phyloP scores from a whole-genome alignment of 2,888 invertebrate species.

The Melikaiella ostensackeni region DNA sequence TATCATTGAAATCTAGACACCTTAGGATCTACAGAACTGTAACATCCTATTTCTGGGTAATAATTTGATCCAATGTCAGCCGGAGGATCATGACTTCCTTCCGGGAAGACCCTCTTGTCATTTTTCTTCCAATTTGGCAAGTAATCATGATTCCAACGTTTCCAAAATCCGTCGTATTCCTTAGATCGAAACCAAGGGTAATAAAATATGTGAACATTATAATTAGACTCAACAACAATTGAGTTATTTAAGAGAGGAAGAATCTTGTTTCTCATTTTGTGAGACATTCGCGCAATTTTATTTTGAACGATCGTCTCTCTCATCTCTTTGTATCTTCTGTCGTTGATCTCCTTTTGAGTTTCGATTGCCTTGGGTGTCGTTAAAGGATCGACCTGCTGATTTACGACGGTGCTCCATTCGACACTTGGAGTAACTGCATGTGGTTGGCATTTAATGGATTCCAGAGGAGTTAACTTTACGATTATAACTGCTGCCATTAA shows the following conservation, averaged over 20 bases:
- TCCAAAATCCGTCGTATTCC: constrained; percentile 68
- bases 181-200: constrained; percentile 72
- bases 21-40: constrained; percentile 78
- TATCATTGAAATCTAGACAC: constrained; percentile 73
- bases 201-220: constrained; percentile 73
- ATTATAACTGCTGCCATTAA: constrained; percentile 69
- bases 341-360: constrained; percentile 57
- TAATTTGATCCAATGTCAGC: constrained; percentile 79
- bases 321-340: constrained; percentile 62
- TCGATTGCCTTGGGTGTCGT: constrained; percentile 46
- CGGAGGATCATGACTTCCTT: constrained; percentile 79
- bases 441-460: constrained; percentile 67
- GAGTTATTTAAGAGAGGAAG: constrained; percentile 62
- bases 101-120: constrained; percentile 76
- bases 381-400: constrained; percentile 44
- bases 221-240: constrained; percentile 63
- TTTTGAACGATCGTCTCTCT: constrained; percentile 62
- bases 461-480: constrained; percentile 67
- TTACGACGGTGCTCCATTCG: constrained; percentile 68
- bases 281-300: constrained; percentile 66
- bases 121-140: constrained; percentile 74
- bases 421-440: constrained; percentile 63
- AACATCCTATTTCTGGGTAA: constrained; percentile 79
- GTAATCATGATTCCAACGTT: constrained; percentile 73
- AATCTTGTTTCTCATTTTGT: constrained; percentile 66